A percentile compares a stretch with the other conserved stretches of the same genome.
Evolutionary conservation across 2,888 invertebrate species (phyloP).

Genomic region (Thysanoteuthis rhombus): DNA sequence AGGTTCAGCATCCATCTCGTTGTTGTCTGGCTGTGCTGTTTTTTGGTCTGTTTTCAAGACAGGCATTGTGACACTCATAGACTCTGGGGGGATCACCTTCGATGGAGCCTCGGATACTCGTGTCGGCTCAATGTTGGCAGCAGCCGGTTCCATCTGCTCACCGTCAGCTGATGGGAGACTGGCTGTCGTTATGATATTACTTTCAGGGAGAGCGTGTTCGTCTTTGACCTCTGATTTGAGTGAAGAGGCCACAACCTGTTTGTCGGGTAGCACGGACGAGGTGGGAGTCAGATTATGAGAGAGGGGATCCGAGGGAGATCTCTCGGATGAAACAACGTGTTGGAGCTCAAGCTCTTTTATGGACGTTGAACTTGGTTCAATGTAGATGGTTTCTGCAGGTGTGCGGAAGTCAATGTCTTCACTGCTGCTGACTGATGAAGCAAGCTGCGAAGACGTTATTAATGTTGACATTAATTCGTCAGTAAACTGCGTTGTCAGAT

Average conservation of each 20-base stretch:
- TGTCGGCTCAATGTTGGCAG: conserved; percentile 16
- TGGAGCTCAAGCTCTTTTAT: background rate
- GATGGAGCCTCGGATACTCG: background rate
- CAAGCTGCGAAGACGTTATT: background rate
- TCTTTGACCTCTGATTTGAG: background rate
- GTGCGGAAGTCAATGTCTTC: conserved; percentile 28
- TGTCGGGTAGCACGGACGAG: background rate
- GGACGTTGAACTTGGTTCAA: conserved; percentile 26
- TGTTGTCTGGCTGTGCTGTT: background rate
- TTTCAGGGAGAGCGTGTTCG: background rate
- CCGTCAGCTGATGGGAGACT: background rate
- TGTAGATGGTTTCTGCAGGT: conserved; percentile 21
- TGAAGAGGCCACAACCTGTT: background rate
- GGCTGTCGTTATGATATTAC: background rate
- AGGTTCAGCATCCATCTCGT: background rate
- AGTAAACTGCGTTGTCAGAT: background rate
- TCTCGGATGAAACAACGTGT: background rate
- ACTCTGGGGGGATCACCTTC: background rate
- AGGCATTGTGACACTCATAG: background rate
- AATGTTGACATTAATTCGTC: background rate
- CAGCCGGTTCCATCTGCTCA: background rate
- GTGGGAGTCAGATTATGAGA: background rate
- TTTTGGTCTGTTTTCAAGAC: background rate
- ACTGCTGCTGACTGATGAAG: background rate
- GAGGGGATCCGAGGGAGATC: background rate